Evolutionary conservation across 2,113 vertebrate species (phyloP), one percentile per base, ranked within the genome.

Genomic region (Struthio camelus): DNA sequence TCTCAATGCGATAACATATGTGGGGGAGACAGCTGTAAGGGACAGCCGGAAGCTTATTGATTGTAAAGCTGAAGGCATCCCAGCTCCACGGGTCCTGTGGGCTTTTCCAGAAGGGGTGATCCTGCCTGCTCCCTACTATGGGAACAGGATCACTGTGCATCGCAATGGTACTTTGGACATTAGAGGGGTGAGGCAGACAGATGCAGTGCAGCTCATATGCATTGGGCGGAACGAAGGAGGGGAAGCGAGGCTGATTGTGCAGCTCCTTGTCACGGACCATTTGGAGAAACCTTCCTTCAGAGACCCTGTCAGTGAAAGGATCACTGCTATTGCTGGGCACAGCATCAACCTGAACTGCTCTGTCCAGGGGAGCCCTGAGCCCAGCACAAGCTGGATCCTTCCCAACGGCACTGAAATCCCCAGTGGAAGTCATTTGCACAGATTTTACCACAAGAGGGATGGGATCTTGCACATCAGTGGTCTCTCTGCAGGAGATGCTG

Each of bases 91-190:
- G 0, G 87, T 99, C n/a, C 84, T 98, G 42, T 99, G 99, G 99
- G 98, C 99, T 46, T 98, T 99, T 9, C 99, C 99, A 5, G 99
- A 98, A 85, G 99, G 99, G 32, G 97, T 99, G 15, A 97, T 99
- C 16, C 98, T 99, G 20, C 99, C 99, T 0, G 98, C 99, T 2
- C 99, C 99, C 0, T 99, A 99, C 96, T 96, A 98, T 18, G 98
- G 99, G 27, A 98, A 96, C 76, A 97, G 99, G 65, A 97, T 99
- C 85, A 98, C 98, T 1, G 98, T 99, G 54, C 98, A 99, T 67
- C 97, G 66, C n/a, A 99, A 99, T 7, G 99, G 99, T 2, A 99
- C 99, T 0, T 78, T 99, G 96, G 99, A 99, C 80, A 98, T 99
- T 50, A 97, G 81, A 36, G 97, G 93, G 0, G 79, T 98, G 46